Evolutionary conservation across 2,797 vertebrate genomes (phyloP), one percentile per base, ranked within the genome.

Genomic region (Poecile montanus): DNA sequence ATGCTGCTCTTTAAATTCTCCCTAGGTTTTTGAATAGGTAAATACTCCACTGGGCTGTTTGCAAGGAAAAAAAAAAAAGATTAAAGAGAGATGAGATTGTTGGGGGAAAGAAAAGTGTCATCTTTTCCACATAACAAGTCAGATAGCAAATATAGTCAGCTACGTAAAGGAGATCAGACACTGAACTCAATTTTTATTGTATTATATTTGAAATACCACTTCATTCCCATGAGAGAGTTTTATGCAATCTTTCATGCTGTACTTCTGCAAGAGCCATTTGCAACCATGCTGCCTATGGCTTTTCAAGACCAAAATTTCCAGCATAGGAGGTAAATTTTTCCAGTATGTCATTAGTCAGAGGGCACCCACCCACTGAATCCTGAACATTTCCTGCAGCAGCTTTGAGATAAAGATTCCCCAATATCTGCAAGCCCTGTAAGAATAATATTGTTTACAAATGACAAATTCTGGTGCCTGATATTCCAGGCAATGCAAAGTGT

Each of bases 241-340:
- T 34, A 56, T 45, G 45, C 11, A 40, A 70, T 72, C 73, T 73
- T 88, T 84, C 93, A 62, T 56, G 42, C 13, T 9, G 21, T 58
- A 29, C 62, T 91, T 90, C 88, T 96, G 90, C 94, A 86, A 93
- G 80, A 90, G 48, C 51, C 67, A 91, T 94, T 90, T 81, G 45
- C 36, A 86, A 26, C 74, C 63, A 38, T 9, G 15, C 30, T 88
- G 82, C n/a, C 87, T 76, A 53, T 66, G 73, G 51, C 32, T 94
- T 93, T 86, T 78, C 79, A 90, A 86, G 85, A 70, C 73, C 68
- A 56, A 70, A 42, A 76, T 71, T 87, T 84, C 77, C 72, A 92
- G 58, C 0, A 7, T 0, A 42, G 51, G 27, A 67, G 88, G 76
- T 58, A 68, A 65, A 16, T 53, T 81, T 84, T 86, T 88, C 85